Conservation (phyloP, 2,113 vertebrate species). For the Datnioides undecimradiatus region DNA sequence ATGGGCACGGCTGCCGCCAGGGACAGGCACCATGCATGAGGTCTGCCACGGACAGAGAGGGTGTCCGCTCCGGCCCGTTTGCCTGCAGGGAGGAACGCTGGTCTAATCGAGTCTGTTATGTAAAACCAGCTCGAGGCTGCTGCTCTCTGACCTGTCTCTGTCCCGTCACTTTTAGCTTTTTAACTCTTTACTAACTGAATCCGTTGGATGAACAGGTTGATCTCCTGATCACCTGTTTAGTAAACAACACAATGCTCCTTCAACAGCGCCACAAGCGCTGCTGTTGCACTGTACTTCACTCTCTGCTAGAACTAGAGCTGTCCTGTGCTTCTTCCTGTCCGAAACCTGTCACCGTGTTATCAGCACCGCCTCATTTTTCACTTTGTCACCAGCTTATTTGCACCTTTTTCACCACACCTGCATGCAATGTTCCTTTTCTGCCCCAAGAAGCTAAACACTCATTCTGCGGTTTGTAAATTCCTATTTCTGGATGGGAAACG, state of each 20-base stretch:
- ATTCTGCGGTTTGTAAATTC: not conserved
- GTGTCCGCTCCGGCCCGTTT: conserved; percentile 1
- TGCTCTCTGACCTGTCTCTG: conserved; percentile 13
- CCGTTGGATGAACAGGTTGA: not conserved
- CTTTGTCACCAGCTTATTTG: conserved; percentile 67
- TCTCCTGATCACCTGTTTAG: not conserved
- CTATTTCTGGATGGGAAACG: conserved; percentile 82
- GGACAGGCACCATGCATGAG: conserved; percentile 66
- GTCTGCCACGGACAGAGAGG: conserved; percentile 14
- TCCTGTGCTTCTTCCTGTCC: conserved; percentile 75
- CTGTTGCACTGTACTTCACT: not conserved
- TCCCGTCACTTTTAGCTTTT: conserved; percentile 2
- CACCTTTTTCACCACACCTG: conserved; percentile 52
- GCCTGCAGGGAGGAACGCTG: conserved; percentile 30
- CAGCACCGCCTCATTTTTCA: conserved; percentile 50
- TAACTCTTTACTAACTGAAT: conserved; percentile 38
- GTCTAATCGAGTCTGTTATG: conserved; percentile 7
- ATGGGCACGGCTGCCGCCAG: conserved; percentile 18
- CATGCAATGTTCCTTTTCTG: conserved; percentile 85
- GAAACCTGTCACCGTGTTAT: conserved; percentile 57
- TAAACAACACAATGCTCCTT: conserved; percentile 12
- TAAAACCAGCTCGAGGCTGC: conserved; percentile 30
- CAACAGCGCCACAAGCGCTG: not conserved
- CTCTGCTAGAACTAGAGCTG: not conserved
- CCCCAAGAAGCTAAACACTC: conserved; percentile 44